phyloP scores from a whole-genome alignment of 1,140 invertebrate genomes.

The Drosophila kepulauana region DNA sequence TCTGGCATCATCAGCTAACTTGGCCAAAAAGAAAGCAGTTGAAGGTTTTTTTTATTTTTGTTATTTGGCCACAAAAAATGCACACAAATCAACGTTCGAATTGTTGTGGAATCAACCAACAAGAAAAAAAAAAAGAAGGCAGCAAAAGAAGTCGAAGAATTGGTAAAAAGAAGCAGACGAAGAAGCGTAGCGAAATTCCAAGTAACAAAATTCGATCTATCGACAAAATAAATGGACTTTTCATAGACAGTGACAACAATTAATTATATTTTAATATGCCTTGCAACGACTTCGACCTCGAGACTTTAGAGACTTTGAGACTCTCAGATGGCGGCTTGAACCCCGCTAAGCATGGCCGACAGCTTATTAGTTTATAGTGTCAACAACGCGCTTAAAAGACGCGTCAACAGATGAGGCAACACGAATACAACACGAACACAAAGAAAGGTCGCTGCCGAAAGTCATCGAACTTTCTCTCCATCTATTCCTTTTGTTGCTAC shows the following conservation, averaged over 20 bases:
- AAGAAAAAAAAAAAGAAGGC: conserved; percentile 7
- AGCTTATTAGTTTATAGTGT: conserved; percentile 82
- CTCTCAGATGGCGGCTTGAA: not conserved
- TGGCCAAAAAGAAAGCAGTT: conserved; percentile 56
- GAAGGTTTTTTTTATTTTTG: conserved; percentile 6
- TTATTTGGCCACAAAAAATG: conserved; percentile 63
- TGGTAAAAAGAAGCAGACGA: conserved; percentile 12
- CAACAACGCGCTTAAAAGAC: conserved; percentile 72
- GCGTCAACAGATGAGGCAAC: conserved; percentile 10
- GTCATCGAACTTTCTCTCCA: conserved; percentile 78
- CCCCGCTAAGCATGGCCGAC: conserved; percentile 41
- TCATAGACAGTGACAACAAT: conserved; percentile 83
- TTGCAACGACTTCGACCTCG: conserved; percentile 28
- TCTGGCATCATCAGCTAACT: conserved; percentile 58
- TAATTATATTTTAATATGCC: conserved; percentile 83
- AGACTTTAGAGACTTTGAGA: not conserved
- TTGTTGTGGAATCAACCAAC: conserved; percentile 53
- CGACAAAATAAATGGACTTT: conserved; percentile 74
- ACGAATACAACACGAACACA: conserved; percentile 33
- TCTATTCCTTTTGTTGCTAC: conserved; percentile 49
- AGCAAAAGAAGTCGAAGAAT: conserved; percentile 20
- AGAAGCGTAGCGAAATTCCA: conserved; percentile 55
- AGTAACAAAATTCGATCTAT: conserved; percentile 36
- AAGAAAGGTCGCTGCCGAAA: conserved; percentile 77
- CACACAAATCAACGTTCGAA: conserved; percentile 78